Conservation (phyloP, 2,888 invertebrate species). For the Rhodophaea formosa region DNA sequence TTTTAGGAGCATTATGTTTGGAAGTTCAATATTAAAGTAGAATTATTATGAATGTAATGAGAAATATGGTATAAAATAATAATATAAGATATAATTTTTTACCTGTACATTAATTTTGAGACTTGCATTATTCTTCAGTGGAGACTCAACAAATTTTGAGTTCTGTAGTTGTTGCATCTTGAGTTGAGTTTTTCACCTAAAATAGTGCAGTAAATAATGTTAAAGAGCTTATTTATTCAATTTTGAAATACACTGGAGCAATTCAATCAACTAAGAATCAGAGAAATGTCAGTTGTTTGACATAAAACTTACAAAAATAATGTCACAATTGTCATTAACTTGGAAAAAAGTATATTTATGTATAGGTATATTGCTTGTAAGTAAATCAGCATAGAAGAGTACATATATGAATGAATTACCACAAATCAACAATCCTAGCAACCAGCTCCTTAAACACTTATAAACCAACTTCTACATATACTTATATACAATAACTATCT, state of each 20-base stretch:
- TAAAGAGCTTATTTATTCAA: not conserved
- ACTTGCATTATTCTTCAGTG: slow-evolving; percentile 26
- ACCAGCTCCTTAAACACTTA: too few species aligned
- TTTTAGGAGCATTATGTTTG: not conserved
- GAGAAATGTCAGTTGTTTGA: slow-evolving; percentile 49
- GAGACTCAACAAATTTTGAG: slow-evolving; percentile 26
- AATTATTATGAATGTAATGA: not conserved
- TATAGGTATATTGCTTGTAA: not conserved
- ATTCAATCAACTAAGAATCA: slow-evolving; percentile 16
- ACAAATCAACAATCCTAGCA: too few species aligned
- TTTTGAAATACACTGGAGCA: slow-evolving; percentile 6
- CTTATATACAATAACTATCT: too few species aligned
- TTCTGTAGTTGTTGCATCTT: slow-evolving; percentile 4
- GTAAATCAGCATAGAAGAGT: too few species aligned
- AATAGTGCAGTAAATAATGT: slow-evolving; percentile 7
- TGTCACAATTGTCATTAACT: slow-evolving; percentile 40
- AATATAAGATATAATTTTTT: slow-evolving; percentile 28
- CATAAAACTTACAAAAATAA: slow-evolving; percentile 45
- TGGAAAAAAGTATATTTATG: slow-evolving; percentile 18
- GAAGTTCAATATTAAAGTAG: not conserved
- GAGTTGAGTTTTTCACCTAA: slow-evolving; percentile 11
- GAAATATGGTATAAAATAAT: not conserved
- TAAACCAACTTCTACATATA: too few species aligned
- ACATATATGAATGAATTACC: too few species aligned
- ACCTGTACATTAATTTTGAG: slow-evolving; percentile 30